Evolutionary conservation across 2,113 vertebrate genomes (phyloP).

Genomic region (Fukomys damarensis): DNA sequence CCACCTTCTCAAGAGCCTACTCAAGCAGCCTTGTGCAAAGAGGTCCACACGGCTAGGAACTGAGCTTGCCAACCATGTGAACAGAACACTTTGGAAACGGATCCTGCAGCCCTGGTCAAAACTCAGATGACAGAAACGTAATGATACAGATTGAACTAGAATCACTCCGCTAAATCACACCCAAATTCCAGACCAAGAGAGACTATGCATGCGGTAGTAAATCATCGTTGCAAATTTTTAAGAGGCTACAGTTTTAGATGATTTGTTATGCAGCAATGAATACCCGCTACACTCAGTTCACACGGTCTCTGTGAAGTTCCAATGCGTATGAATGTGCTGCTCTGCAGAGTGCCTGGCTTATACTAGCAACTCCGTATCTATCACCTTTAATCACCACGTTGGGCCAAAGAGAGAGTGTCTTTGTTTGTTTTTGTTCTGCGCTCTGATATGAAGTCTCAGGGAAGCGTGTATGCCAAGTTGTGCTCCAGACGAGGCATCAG

Average conservation of each 20-base stretch:
- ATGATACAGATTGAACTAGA: not conserved
- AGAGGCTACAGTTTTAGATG: not conserved
- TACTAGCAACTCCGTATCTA: not conserved
- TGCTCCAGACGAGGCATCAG: not conserved
- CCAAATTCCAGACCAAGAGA: not conserved
- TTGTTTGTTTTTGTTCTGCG: not conserved
- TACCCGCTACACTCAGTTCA: not conserved
- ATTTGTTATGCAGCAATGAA: not conserved
- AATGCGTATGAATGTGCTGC: not conserved
- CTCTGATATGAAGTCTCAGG: not conserved
- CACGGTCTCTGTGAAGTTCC: not conserved
- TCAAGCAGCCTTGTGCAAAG: not conserved
- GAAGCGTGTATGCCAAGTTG: not conserved
- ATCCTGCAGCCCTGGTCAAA: not conserved
- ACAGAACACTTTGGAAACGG: not conserved
- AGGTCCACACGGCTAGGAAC: not conserved
- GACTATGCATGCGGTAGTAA: not conserved
- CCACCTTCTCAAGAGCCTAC: not conserved
- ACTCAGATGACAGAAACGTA: not conserved
- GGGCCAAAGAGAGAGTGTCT: not conserved
- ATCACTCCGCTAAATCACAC: not conserved
- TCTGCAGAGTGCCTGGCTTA: not conserved
- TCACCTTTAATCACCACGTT: not conserved
- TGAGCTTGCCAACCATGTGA: not conserved
- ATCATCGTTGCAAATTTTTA: not conserved